Percentiles rank a stretch among this genome's conserved stretches.
These are phyloP conservation scores for Climacteris rufus DNA, from an alignment of 2,113 vertebrate genomes.

Conservation along the genomic window DNA sequence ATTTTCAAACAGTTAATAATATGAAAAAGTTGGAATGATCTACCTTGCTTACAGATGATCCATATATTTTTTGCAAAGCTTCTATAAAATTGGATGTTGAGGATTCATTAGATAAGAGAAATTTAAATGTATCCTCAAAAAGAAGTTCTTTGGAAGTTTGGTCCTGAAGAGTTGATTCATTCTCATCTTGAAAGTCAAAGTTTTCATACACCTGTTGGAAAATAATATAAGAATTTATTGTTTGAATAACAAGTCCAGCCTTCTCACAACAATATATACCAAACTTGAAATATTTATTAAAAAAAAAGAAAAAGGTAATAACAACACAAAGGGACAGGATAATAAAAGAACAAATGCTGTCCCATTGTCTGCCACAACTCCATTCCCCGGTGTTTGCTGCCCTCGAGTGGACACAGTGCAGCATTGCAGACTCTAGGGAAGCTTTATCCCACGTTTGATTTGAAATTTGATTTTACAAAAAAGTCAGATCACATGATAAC, in stretches of 20 bases:
- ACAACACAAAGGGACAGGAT: not conserved
- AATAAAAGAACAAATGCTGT: not conserved
- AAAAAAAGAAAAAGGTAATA: not conserved
- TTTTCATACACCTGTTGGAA: conserved; percentile 80
- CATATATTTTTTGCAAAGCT: conserved; percentile 37
- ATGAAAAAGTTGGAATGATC: not conserved
- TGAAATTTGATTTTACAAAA: not conserved
- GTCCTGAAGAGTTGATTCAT: conserved; percentile 69
- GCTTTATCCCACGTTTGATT: not conserved
- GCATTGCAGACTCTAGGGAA: not conserved
- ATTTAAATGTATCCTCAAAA: conserved; percentile 83
- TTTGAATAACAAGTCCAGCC: not conserved
- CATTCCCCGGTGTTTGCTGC: conserved; percentile 43
- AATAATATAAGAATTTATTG: not conserved
- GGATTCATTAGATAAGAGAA: conserved; percentile 77
- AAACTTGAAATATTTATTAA: not conserved
- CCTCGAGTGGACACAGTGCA: conserved; percentile 52
- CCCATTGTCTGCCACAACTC: not conserved
- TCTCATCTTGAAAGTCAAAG: conserved; percentile 74
- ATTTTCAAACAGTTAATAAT: not conserved
- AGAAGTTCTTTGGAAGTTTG: conserved; percentile 82
- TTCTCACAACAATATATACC: not conserved
- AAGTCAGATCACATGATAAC: not conserved
- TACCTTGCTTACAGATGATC: conserved; percentile 58
- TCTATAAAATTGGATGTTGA: conserved; percentile 42